phyloP scores from a whole-genome alignment of 2,888 invertebrate species.

The Hyles lineata region DNA sequence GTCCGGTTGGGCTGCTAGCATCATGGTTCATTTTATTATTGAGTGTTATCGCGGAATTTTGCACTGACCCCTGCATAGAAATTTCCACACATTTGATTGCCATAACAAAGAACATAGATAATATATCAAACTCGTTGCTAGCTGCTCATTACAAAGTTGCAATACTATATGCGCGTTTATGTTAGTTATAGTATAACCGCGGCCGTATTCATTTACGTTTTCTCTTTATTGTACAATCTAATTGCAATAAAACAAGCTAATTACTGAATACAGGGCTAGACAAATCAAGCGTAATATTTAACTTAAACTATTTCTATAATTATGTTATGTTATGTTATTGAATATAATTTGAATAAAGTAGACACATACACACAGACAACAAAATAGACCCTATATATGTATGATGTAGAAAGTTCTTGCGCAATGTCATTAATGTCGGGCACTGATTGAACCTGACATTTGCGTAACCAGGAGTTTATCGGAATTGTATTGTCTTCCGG shows the following conservation, averaged over 20 bases:
- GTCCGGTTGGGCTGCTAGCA: constrained; percentile 36
- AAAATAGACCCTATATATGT: not conserved
- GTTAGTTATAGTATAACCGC: not conserved
- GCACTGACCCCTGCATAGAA: constrained; percentile 50
- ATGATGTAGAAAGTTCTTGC: not conserved
- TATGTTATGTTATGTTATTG: too few relatives aligned
- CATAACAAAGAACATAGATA: constrained; percentile 32
- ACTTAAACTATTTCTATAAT: too few relatives aligned
- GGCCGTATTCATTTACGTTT: not conserved
- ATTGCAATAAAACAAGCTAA: too few relatives aligned
- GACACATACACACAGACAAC: not conserved
- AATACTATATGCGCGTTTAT: not conserved
- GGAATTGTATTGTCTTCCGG: not conserved
- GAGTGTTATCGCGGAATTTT: constrained; percentile 50
- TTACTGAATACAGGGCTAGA: too few relatives aligned
- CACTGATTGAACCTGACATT: not conserved
- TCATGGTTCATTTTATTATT: constrained; percentile 43
- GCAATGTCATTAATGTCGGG: not conserved
- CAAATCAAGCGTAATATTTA: too few relatives aligned
- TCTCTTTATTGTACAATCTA: not conserved
- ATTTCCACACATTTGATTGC: constrained; percentile 47
- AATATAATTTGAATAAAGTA: not conserved
- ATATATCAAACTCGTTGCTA: not conserved
- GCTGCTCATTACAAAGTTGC: constrained; percentile 2
- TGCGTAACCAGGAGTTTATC: not conserved